A percentile compares a stretch with the other conserved stretches of the same genome.
Evolutionary conservation across 2,113 vertebrate species (phyloP).

Genomic region (Psilopogon haemacephalus): DNA sequence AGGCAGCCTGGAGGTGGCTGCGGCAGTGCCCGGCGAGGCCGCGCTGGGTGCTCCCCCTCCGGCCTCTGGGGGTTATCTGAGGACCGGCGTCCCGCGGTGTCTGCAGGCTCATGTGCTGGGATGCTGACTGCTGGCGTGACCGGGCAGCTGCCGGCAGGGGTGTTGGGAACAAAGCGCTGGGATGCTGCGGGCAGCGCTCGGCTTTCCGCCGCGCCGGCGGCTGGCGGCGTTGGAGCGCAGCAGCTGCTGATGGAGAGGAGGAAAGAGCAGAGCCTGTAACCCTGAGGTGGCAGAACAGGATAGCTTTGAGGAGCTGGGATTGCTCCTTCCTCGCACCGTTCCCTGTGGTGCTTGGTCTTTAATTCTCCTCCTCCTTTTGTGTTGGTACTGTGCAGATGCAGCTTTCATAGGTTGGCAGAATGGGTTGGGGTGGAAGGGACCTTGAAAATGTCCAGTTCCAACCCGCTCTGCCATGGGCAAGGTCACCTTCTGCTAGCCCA

Average conservation of each 20-base stretch:
- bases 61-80: neutral
- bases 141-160: neutral
- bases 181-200: neutral
- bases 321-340: rapidly evolving
- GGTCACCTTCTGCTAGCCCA: too few species aligned
- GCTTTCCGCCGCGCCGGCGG: neutral
- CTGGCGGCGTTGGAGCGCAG: rapidly evolving
- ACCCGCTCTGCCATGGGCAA: too few species aligned
- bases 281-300: rapidly evolving
- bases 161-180: neutral
- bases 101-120: neutral
- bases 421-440: too few species aligned
- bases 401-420: too few species aligned
- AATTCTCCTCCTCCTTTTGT: neutral
- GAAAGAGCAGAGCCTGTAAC: rapidly evolving
- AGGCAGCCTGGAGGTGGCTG: neutral
- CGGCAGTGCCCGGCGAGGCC: rapidly evolving
- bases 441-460: too few species aligned
- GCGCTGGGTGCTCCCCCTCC: rapidly evolving
- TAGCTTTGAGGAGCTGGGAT: neutral
- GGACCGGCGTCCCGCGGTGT: neutral
- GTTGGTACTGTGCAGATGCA: neutral
- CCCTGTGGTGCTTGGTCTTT: neutral
- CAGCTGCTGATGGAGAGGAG: neutral
- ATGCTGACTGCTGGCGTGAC: neutral